These are phyloP conservation scores for Pseudochirops cupreus DNA, from an alignment of 2,797 vertebrate genomes.

Conservation along the genomic window DNA sequence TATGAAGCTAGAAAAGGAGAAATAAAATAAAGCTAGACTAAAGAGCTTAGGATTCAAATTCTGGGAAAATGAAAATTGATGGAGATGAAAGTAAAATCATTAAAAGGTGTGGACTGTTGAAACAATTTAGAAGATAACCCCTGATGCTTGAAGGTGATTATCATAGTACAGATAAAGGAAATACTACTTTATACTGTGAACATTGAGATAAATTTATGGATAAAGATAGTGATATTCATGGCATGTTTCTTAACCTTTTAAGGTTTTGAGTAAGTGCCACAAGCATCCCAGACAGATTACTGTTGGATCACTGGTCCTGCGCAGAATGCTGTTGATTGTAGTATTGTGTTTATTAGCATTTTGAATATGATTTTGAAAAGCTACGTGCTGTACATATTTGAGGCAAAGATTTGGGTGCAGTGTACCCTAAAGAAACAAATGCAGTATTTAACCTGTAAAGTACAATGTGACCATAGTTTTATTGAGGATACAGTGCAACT, in stretches of 20 bases:
- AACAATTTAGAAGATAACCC: background rate
- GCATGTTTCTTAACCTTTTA: background rate
- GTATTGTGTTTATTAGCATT: constrained; percentile 5
- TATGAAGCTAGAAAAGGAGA: background rate
- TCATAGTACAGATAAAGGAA: background rate
- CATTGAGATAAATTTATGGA: background rate
- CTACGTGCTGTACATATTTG: background rate
- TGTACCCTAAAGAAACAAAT: background rate
- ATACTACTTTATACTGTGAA: background rate
- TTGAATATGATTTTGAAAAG: constrained; percentile 18
- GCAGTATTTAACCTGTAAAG: background rate
- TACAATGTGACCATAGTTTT: background rate
- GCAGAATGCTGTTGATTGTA: background rate
- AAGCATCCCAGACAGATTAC: background rate
- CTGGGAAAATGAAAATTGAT: constrained; percentile 7
- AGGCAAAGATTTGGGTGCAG: background rate
- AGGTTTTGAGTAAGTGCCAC: background rate
- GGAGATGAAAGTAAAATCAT: background rate
- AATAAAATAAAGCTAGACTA: background rate
- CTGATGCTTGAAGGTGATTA: constrained; percentile 1
- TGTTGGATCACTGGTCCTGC: background rate
- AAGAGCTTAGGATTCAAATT: background rate
- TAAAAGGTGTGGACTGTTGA: background rate
- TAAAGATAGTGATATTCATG: background rate
- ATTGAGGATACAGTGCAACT: background rate